These are phyloP conservation scores for Eristalinus aeneus DNA, from an alignment of 2,888 invertebrate genomes.

Conservation along the genomic window DNA sequence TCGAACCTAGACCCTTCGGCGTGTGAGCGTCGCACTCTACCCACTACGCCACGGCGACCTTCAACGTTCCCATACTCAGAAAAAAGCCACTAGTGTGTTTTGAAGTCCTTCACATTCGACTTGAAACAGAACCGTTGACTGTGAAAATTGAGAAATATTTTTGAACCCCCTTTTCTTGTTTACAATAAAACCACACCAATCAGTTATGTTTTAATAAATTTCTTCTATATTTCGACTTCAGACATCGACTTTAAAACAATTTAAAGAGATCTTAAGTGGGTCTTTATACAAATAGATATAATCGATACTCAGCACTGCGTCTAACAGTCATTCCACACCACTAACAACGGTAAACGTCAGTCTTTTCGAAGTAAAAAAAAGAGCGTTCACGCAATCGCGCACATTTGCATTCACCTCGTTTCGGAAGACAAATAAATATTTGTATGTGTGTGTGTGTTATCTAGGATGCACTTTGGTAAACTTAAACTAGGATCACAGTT, in stretches of 20 bases:
- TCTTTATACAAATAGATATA: background rate
- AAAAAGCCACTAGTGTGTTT: no score
- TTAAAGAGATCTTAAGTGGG: background rate
- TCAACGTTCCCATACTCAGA: no score
- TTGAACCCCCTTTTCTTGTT: no score
- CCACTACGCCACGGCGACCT: no score
- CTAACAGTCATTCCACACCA: background rate
- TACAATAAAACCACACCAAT: background rate
- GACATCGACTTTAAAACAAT: background rate
- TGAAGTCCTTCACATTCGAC: no score
- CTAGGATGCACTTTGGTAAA: constrained; percentile 24
- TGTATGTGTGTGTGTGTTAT: constrained; percentile 9
- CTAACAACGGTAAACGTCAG: background rate
- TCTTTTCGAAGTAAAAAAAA: background rate
- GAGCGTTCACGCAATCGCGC: background rate
- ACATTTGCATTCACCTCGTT: constrained; percentile 9
- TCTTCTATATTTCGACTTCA: background rate
- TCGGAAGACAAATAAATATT: constrained; percentile 8
- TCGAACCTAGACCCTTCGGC: no score
- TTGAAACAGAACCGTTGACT: no score
- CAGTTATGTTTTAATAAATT: background rate
- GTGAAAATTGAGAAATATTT: no score
- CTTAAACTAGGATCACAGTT: constrained; percentile 63
- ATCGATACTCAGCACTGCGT: background rate
- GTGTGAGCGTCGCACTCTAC: no score